Base-by-base conservation (phyloP, 2,113 vertebrate species). In the Zapornia atra region DNA sequence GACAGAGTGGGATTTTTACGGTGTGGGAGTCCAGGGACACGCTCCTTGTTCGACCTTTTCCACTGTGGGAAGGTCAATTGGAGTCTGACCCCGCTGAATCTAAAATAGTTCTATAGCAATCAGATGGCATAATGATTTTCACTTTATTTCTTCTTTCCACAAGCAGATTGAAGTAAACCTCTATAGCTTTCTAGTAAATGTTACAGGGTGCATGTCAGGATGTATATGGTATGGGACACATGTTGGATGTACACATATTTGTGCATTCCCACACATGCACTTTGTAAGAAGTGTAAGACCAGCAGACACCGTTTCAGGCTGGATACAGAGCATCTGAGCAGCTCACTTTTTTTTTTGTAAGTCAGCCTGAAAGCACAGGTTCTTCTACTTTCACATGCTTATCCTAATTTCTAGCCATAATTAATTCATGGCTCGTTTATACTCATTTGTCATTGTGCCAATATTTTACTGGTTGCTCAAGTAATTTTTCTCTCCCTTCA, bases 391-490 rank as follows among this genome's bases (percentile, higher is more conserved):
- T 64, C 71, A 94, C 66, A 57, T 90, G 80, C 54, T 88, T 95
- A 80, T 50, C 79, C 54, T 77, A 83, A 92, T 97, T 95, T 95
- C 65, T 82, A 88, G 31, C 61, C 1, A 10, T 85, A 96, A 94
- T 95, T 91, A 96, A 96, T 94, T 96, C 70, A 90, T 77, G 70
- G 50, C 63, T 96, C 2, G 0, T 96, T 95, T 95, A 75, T 76
- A 69, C 21, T 91, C 77, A 87, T 94, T 95, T 96, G 86, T 96
- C 84, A 44, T 87, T 91, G 66, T 94, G 91, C 91, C 93, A 95
- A 89, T 89, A 87, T 95, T 95, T 76, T 79, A 44, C 53, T 53
- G 53, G 61, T 87, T 91, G 77, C 87, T 87, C 64, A 92, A 87
- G 73, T 89, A 96, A 61, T 94, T 95, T 82, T 92, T 87, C 44